phyloP scores from a whole-genome alignment of 2,113 vertebrate species.

The Periophthalmus modestus region DNA sequence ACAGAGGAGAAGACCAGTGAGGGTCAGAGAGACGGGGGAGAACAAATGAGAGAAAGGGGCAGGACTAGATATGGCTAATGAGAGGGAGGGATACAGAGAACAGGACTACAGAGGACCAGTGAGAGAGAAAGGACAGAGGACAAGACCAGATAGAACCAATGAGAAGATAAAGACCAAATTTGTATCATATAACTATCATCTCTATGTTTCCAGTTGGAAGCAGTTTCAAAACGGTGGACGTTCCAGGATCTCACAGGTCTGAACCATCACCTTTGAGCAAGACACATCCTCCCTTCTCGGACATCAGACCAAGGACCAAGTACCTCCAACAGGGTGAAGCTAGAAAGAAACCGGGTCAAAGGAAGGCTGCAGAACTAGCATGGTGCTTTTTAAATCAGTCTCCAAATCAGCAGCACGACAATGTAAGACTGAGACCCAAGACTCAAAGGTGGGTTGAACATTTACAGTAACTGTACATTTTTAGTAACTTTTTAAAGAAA shows the following conservation, averaged over 20 bases:
- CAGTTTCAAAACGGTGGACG: neutral
- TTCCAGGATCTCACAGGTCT: neutral
- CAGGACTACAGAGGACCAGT: neutral
- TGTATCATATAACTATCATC: neutral
- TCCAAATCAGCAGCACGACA: slow-evolving; percentile 87
- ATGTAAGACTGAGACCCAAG: slow-evolving; percentile 79
- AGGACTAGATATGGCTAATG: too few species aligned
- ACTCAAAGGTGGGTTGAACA: too few species aligned
- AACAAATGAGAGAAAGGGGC: too few species aligned
- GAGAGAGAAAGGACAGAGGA: neutral
- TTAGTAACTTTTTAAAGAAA: too few species aligned
- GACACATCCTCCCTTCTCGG: neutral
- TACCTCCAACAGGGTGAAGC: slow-evolving; percentile 24
- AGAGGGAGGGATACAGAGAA: too few species aligned
- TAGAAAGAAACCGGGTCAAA: slow-evolving; percentile 93
- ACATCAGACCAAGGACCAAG: too few species aligned
- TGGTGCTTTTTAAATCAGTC: slow-evolving; percentile 91
- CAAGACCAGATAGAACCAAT: too few species aligned
- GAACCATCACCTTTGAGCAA: neutral
- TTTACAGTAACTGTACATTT: too few species aligned
- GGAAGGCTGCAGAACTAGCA: slow-evolving; percentile 86
- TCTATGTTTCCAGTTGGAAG: neutral
- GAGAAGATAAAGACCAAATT: neutral
- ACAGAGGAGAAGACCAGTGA: too few species aligned
- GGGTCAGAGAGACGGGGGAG: too few species aligned